Base-by-base conservation (phyloP, 1,140 invertebrate species). In the Drosophila nebulosa region DNA sequence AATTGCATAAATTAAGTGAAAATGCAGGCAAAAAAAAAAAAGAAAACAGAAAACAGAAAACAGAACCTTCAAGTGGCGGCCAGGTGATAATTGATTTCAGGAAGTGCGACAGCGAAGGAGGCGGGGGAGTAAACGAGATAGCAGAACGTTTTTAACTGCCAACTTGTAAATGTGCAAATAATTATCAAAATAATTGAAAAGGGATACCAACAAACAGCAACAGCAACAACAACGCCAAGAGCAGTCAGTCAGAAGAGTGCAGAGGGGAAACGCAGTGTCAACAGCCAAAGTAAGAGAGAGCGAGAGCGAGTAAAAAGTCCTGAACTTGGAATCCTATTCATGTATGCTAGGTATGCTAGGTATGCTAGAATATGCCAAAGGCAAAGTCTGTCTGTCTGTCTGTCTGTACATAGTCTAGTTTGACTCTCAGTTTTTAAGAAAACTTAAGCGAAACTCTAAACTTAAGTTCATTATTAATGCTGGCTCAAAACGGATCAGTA, bases 111-210 rank as follows among this genome's bases (percentile, higher is more conserved):
- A 24, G 26, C 46, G 52, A 12, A 14, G 7, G 16, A 21, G 39
- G 16, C 16, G 16, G 39, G 7, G 9, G 39, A 16, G n/a, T n/a
- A 42, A 42, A 7, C 2, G 16, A 21, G 39, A 21, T 46, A 46
- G 39, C 7, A 46, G 3, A 46, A 46, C 39, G n/a, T 30, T 26
- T 52, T 78, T 42, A 50, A 27, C 46, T 50, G 53, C 30, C 22
- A 73, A 60, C 30, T 65, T 59, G 74, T 79, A 68, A 79, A 75
- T 78, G 71, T 72, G 79, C 78, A 88, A 86, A 88, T 83, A 88
- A 88, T 88, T 83, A 83, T 88, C 83, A 79, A 88, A 88, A 88
- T 88, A 83, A 88, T 88, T 70, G 78, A 88, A 79, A 86, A 86
- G 74, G 81, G 64, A 80, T 78, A 60, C 66, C 57, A 24, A 9